Percentiles rank a stretch among this genome's conserved stretches.
Evolutionary conservation across 2,888 invertebrate species (phyloP).

Genomic region (Phasia obesa): DNA sequence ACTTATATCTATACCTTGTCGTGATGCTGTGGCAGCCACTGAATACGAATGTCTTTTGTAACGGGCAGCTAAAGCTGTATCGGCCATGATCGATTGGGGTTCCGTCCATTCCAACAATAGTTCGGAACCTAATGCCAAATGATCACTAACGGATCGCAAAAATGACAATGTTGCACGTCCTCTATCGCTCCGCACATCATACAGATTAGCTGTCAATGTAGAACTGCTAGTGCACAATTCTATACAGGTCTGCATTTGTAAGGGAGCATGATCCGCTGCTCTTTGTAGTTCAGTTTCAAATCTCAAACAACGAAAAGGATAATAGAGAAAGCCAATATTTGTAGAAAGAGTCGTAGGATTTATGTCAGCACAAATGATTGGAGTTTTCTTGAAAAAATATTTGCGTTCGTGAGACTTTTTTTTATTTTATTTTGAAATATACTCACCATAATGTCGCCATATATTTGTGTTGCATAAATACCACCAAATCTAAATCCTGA

Average conservation of each 20-base stretch:
- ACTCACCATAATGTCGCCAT: conserved; percentile 78
- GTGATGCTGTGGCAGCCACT: conserved; percentile 79
- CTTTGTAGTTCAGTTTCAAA: conserved; percentile 78
- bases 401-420: not conserved
- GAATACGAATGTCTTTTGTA: conserved; percentile 76
- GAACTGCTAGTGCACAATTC: conserved; percentile 77
- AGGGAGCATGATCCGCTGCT: conserved; percentile 71
- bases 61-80: conserved; percentile 79
- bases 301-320: conserved; percentile 77
- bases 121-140: conserved; percentile 79
- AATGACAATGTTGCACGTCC: conserved; percentile 80
- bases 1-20: conserved; percentile 80
- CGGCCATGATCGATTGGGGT: conserved; percentile 73
- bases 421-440: too few relatives aligned
- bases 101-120: conserved; percentile 80
- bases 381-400: conserved; percentile 76
- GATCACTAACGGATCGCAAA: conserved; percentile 78
- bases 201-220: conserved; percentile 78
- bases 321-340: conserved; percentile 79
- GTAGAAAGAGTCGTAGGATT: conserved; percentile 81
- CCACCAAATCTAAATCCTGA: conserved; percentile 82
- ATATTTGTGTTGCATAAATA: conserved; percentile 76
- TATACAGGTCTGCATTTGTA: conserved; percentile 76
- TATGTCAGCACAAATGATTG: conserved; percentile 80
- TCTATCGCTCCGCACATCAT: conserved; percentile 76